These are phyloP conservation scores for Machimus atricapillus DNA, from an alignment of 2,888 invertebrate species.

Conservation along the genomic window DNA sequence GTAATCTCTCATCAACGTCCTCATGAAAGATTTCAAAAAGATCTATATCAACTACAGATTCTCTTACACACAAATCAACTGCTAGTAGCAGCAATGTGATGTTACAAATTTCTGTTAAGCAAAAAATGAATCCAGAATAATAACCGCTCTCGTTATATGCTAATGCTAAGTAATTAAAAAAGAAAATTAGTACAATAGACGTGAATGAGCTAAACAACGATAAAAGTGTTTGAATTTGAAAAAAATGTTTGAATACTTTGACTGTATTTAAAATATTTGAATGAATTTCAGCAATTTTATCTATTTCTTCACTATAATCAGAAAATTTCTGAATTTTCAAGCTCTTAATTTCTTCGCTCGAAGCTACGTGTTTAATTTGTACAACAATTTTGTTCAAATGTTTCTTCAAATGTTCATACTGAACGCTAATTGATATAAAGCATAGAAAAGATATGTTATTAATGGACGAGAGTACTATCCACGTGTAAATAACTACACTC, in stretches of 20 bases:
- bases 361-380: background rate
- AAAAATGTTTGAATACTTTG: background rate
- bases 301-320: background rate
- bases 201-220: background rate
- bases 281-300: background rate
- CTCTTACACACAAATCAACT: background rate
- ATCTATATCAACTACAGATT: background rate
- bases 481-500: background rate
- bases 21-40: background rate
- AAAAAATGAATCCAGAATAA: background rate
- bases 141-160: background rate
- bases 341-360: background rate
- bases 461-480: background rate
- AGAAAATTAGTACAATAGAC: background rate
- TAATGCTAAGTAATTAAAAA: background rate
- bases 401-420: background rate
- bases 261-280: background rate
- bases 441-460: background rate
- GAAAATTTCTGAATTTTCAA: background rate
- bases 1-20: background rate
- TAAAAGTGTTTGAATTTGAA: background rate
- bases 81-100: background rate
- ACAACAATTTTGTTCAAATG: background rate
- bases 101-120: background rate
- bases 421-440: background rate